Percentiles rank a stretch among this genome's conserved stretches.
These are phyloP conservation scores for Actinia equina DNA, from an alignment of 64 coral and sea anemone genomes.

Conservation along the genomic window DNA sequence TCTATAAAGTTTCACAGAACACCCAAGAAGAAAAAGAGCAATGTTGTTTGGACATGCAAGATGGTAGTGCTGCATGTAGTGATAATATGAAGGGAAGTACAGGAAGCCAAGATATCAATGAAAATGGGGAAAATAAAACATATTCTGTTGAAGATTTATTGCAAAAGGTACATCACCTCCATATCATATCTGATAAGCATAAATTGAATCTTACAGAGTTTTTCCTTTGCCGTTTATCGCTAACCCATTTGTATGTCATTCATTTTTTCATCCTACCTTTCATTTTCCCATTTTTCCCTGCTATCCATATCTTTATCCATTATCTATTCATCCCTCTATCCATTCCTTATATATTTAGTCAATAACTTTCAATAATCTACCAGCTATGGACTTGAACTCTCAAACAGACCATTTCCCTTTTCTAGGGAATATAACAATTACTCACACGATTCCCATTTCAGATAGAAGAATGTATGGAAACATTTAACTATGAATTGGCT, in stretches of 20 bases:
- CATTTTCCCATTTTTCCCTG: no score
- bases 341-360: no score
- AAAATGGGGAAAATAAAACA: neutral
- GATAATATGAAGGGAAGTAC: neutral
- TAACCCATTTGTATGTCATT: no score
- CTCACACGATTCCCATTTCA: slow-evolving; percentile 5
- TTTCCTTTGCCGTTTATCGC: no score
- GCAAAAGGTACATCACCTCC: neutral
- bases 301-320: no score
- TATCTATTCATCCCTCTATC: no score
- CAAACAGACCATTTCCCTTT: neutral
- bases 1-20: neutral
- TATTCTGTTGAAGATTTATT: slow-evolving; percentile 8
- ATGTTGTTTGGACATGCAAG: neutral
- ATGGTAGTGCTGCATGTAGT: neutral
- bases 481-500: slow-evolving; percentile 91
- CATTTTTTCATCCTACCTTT: no score
- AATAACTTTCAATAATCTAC: no score
- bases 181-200: neutral
- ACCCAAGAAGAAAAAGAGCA: neutral
- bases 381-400: neutral
- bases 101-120: neutral
- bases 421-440: neutral
- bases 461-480: slow-evolving; percentile 85
- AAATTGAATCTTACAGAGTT: no score